These are phyloP conservation scores for Cichlasoma orientale DNA, from an alignment of 2,797 vertebrate species.

Conservation along the genomic window DNA sequence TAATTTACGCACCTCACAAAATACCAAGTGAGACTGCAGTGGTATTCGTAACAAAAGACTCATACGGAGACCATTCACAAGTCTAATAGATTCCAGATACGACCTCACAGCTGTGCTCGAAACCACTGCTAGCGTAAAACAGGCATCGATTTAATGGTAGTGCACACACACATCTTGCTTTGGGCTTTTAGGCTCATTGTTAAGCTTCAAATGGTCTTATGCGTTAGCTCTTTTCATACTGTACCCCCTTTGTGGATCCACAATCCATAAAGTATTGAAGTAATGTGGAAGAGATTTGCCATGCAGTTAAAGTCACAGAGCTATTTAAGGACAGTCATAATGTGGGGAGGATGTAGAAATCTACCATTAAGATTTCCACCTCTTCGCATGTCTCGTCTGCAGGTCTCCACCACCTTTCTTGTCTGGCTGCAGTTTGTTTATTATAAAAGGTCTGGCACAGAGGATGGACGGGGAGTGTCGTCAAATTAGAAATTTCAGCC, in stretches of 20 bases:
- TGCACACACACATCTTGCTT: constrained; percentile 1
- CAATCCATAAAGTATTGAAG: neutral
- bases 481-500: too few relatives aligned
- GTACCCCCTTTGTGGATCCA: neutral
- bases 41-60: constrained; percentile 32
- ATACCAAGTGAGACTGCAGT: constrained; percentile 8
- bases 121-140: neutral
- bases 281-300: neutral
- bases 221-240: neutral
- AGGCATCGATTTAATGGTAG: neutral
- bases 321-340: neutral
- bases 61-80: constrained; percentile 56
- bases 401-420: constrained; percentile 10
- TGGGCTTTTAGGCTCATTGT: neutral
- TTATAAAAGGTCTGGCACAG: too few relatives aligned
- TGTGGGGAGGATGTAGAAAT: constrained; percentile 18
- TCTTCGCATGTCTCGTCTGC: constrained; percentile 24
- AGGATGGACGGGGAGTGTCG: too few relatives aligned
- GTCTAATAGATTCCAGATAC: constrained; percentile 48
- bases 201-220: neutral
- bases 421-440: constrained; percentile 8
- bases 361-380: constrained; percentile 21
- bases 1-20: constrained; percentile 10
- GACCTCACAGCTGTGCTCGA: neutral
- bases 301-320: neutral